Base-by-base conservation (phyloP, 2,888 invertebrate species). In the Podabrus alpinus region DNA sequence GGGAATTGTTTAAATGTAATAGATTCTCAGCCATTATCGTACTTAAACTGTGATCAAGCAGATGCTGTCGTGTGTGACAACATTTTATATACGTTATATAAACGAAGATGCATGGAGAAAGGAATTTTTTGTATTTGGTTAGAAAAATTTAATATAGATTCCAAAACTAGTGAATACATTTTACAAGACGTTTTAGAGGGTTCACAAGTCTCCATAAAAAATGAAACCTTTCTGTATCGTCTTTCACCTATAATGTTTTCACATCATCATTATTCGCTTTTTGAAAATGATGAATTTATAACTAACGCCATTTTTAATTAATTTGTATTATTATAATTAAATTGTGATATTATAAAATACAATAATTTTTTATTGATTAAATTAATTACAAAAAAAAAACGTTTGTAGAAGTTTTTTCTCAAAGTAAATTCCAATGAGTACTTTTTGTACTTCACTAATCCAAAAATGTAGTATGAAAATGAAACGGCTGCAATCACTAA, bases 1-100 rank as follows among this genome's bases (percentile, higher is more conserved):
- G 77, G 79, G 25, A 73, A 77, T 24, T 66, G 76, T 61, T 68
- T 83, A 68, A 17, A 71, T 19, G 72, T 81, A 60, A 72, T 79
- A 62, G 72, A 70, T 21, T 71, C 64, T 21, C 77, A 66, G 74
- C 71, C 73, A 24, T 61, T 72, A 59, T 76, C 66, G 70, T 73
- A 66, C 25, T 76, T 77, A 61, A 67, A 69, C 25, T 78, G 66
- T 73, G 81, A 81, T 70, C 72, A 76, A 70, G 76, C 82, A 24
- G 81, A 85, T 68, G 80, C 82, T 4, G 77, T 80, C 13, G 62
- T 83, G 3, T 83, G 84, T 75, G 72, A 80, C 16, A 80, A 83
- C 69, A 68, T 74, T 15, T 69, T 83, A 16, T 84, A 82, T 70
- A 83, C 83, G 5, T 72, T 84, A 10, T 83, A 82, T 69, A 84